phyloP scores from a whole-genome alignment of 2,888 invertebrate genomes.

The Eristalinus aeneus region DNA sequence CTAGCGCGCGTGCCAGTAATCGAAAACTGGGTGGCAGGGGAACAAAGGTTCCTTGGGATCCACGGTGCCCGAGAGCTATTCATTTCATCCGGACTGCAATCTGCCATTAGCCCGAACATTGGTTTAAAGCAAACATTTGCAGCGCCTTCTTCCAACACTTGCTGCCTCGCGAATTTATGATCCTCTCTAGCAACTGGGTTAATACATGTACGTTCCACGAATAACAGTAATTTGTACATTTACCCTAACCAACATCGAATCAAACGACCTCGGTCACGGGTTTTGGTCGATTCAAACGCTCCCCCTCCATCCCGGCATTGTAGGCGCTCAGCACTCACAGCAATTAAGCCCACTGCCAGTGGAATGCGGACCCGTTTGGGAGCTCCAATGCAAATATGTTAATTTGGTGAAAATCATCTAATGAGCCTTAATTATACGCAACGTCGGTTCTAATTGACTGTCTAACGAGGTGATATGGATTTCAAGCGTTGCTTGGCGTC shows the following conservation, averaged over 20 bases:
- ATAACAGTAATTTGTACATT: slow-evolving; percentile 13
- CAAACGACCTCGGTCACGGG: not conserved
- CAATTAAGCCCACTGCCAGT: not conserved
- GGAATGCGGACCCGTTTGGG: not conserved
- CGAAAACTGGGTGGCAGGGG: slow-evolving; percentile 32
- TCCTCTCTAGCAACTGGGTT: slow-evolving; percentile 31
- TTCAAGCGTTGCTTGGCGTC: not conserved
- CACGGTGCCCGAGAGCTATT: slow-evolving; percentile 1
- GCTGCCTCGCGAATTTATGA: slow-evolving; percentile 24
- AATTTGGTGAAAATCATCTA: slow-evolving; percentile 31
- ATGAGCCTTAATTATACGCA: not conserved
- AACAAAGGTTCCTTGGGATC: not conserved
- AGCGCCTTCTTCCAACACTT: not conserved
- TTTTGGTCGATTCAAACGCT: not conserved
- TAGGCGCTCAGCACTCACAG: not conserved
- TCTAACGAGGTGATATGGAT: not conserved
- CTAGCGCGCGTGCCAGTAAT: slow-evolving; percentile 45
- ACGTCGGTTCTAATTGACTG: not conserved
- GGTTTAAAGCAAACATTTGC: slow-evolving; percentile 4
- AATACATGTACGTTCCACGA: slow-evolving; percentile 1
- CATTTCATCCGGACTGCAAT: slow-evolving; percentile 27
- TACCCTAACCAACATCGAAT: not conserved
- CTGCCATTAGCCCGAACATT: slow-evolving; percentile 41
- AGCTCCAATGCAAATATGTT: slow-evolving; percentile 6
- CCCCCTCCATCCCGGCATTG: not conserved